Percentiles rank a stretch among this genome's conserved stretches.
These are phyloP conservation scores for Aurelia aurita complex sp. Pacific DNA, from an alignment of 30 jellyfish, hydroid and myxozoan species.

Conservation along the genomic window DNA sequence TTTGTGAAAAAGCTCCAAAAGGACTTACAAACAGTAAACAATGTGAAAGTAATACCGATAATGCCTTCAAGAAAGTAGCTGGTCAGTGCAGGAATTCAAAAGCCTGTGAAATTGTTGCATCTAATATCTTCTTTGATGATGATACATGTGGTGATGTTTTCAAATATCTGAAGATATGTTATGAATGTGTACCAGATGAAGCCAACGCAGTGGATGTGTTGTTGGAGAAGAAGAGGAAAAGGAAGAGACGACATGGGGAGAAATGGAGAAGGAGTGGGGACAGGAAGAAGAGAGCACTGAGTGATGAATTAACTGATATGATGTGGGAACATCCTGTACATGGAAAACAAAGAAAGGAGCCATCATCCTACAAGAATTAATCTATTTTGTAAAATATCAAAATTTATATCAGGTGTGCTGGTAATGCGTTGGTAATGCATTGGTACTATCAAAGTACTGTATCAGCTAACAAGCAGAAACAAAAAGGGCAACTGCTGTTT, in stretches of 20 bases:
- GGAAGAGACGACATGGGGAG: conserved; percentile 81
- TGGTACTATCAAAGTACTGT: no score
- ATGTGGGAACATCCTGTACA: conserved; percentile 81
- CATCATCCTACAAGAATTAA: neutral
- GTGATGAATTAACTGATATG: conserved; percentile 40
- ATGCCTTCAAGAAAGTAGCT: conserved; percentile 90
- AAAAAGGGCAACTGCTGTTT: no score
- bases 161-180: conserved; percentile 93
- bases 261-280: conserved; percentile 75
- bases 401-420: no score
- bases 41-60: conserved; percentile 90
- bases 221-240: conserved; percentile 73
- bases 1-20: conserved; percentile 91
- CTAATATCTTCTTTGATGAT: conserved; percentile 98
- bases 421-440: no score
- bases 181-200: conserved; percentile 98
- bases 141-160: conserved; percentile 88
- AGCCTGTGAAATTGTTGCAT: conserved; percentile 98
- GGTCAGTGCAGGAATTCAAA: conserved; percentile 84
- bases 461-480: no score
- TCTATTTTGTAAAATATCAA: no score
- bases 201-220: conserved; percentile 92
- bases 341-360: conserved; percentile 35
- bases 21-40: conserved; percentile 77
- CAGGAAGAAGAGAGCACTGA: conserved; percentile 44